A percentile compares a stretch with the other conserved stretches of the same genome.
These are phyloP conservation scores for Pseudomyrmex dendroicus DNA, from an alignment of 1,140 invertebrate genomes.

Conservation along the genomic window DNA sequence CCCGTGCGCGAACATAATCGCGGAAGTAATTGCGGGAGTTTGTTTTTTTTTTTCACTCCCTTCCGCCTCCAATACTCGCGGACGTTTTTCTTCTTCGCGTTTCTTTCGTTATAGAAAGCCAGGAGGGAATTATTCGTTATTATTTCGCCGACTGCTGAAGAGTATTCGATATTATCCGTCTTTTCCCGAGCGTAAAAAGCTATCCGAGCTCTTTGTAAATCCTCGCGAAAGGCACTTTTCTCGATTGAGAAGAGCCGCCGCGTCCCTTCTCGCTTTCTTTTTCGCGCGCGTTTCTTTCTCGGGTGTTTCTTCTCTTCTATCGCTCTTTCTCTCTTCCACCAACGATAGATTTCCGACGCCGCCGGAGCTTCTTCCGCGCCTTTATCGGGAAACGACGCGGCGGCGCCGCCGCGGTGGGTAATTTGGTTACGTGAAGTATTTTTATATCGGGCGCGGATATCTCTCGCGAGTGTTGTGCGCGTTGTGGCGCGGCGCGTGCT, in stretches of 20 bases:
- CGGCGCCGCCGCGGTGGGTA: conserved; percentile 57
- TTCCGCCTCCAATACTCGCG: background rate
- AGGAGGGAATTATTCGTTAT: conserved; percentile 47
- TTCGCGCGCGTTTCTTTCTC: too few relatives aligned
- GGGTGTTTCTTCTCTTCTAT: too few relatives aligned
- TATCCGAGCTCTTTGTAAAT: conserved; percentile 43
- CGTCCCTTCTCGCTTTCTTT: background rate
- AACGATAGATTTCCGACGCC: conserved; percentile 58
- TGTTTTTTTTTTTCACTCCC: conserved; percentile 7
- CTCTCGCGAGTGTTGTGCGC: conserved; percentile 10
- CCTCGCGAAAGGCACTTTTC: conserved; percentile 64
- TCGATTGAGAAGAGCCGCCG: conserved; percentile 66
- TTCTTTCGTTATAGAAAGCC: conserved; percentile 23
- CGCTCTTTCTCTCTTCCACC: conserved; percentile 12
- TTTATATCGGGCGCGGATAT: conserved; percentile 65
- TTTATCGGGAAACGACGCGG: conserved; percentile 70
- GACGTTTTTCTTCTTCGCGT: background rate
- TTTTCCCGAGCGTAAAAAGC: conserved; percentile 48
- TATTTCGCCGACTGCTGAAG: conserved; percentile 30
- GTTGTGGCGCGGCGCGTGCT: conserved; percentile 32
- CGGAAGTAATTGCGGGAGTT: background rate
- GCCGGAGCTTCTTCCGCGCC: conserved; percentile 43
- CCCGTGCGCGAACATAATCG: background rate
- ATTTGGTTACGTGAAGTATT: conserved; percentile 74
- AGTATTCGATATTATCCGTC: conserved; percentile 45